Evolutionary conservation across 1,140 invertebrate species (phyloP).

Genomic region (Lepeophtheirus salmonis): DNA sequence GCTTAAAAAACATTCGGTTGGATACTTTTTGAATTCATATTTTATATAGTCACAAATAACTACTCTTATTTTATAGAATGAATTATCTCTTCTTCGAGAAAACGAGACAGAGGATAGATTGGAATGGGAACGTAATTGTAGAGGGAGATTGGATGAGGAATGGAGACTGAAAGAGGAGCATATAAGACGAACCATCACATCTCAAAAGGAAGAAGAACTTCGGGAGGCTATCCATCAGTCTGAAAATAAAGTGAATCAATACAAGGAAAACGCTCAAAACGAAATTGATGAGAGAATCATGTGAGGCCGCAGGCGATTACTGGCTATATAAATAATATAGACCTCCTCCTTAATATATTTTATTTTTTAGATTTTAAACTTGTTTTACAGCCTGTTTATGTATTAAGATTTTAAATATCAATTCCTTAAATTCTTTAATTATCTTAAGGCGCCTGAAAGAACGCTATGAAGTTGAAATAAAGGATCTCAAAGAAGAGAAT

Average conservation of each 20-base stretch:
- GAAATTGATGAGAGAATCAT: background rate
- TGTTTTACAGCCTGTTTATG: background rate
- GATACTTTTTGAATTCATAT: background rate
- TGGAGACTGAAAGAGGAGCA: background rate
- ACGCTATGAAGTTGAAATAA: slow-evolving; percentile 1
- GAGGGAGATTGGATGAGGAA: background rate
- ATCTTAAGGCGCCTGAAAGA: slow-evolving; percentile 5
- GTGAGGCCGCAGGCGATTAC: background rate
- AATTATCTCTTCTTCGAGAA: background rate
- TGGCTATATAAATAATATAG: background rate
- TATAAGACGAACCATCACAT: background rate
- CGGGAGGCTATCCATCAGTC: background rate
- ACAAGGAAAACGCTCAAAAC: background rate
- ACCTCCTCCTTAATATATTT: background rate
- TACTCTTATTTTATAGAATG: background rate
- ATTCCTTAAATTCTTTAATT: background rate
- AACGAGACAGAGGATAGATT: background rate
- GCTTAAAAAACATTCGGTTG: background rate
- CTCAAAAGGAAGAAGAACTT: background rate
- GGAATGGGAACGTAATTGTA: background rate
- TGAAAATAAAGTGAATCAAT: background rate
- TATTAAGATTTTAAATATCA: background rate
- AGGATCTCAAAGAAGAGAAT: background rate
- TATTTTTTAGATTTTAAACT: background rate
- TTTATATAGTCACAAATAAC: background rate